Conservation (phyloP, 2,797 vertebrate genomes). For the Champsocephalus gunnari region DNA sequence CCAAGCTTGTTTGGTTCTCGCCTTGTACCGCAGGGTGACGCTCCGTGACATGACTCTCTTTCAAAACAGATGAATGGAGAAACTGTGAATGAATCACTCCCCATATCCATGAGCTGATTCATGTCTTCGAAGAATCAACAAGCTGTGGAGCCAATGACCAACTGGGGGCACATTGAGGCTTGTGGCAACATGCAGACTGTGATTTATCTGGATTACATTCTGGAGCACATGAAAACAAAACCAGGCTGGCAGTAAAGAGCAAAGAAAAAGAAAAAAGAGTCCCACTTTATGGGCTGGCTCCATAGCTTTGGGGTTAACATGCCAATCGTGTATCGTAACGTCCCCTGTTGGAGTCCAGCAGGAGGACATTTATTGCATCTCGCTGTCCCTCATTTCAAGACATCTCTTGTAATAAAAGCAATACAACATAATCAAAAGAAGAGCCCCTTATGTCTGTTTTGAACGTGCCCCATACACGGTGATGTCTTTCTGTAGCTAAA, state of each 20-base stretch:
- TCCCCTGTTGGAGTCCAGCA: background rate
- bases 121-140: constrained; percentile 8
- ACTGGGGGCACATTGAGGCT: background rate
- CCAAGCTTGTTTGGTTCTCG: constrained; percentile 10
- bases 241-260: background rate
- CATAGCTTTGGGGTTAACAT: background rate
- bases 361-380: background rate
- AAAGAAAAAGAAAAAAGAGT: background rate
- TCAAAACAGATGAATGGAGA: constrained; percentile 30
- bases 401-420: background rate
- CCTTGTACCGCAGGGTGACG: constrained; percentile 2
- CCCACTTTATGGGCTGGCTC: background rate
- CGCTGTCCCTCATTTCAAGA: background rate
- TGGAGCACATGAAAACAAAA: background rate
- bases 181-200: background rate
- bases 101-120: constrained; percentile 40
- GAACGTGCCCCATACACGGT: background rate
- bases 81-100: constrained; percentile 33
- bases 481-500: background rate
- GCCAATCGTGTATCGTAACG: background rate
- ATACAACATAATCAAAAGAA: background rate
- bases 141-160: constrained; percentile 9
- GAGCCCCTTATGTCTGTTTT: background rate
- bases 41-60: constrained; percentile 2
- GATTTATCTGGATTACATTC: constrained; percentile 7